phyloP scores from a whole-genome alignment of 2,113 vertebrate genomes.

The Aspidoscelis tigris region DNA sequence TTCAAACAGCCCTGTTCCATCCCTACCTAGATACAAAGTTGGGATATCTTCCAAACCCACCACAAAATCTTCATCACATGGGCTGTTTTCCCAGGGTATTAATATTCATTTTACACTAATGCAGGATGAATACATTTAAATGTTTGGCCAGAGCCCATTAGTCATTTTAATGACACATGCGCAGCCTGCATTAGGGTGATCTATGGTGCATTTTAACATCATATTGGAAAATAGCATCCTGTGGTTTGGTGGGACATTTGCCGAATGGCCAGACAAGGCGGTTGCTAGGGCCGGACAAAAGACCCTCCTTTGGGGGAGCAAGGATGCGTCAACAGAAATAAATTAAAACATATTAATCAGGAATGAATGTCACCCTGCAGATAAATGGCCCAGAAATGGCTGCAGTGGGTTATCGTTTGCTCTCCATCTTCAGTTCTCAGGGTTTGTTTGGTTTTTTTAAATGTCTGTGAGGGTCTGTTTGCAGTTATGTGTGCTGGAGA shows the following conservation, averaged over 20 bases:
- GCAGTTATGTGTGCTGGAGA: too few relatives aligned
- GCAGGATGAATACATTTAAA: conserved; percentile 65
- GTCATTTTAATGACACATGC: conserved; percentile 61
- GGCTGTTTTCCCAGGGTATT: conserved; percentile 61
- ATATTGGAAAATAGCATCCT: conserved; percentile 65
- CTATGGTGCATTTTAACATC: conserved; percentile 67
- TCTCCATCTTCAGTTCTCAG: neutral
- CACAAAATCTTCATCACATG: conserved; percentile 48
- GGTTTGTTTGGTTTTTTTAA: neutral
- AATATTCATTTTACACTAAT: conserved; percentile 74
- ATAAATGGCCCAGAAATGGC: conserved; percentile 54
- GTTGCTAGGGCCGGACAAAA: conserved; percentile 43
- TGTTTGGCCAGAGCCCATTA: conserved; percentile 53
- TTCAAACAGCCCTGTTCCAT: too few relatives aligned
- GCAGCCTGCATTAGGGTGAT: conserved; percentile 57
- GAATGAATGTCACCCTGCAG: conserved; percentile 47
- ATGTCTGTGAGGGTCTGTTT: neutral
- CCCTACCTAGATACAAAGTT: neutral
- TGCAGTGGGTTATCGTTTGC: conserved; percentile 28
- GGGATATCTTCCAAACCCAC: conserved; percentile 3
- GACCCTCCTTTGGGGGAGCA: neutral
- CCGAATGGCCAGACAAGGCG: conserved; percentile 43
- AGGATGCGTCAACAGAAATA: conserved; percentile 57
- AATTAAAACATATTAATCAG: conserved; percentile 65
- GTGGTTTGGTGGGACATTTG: conserved; percentile 54